Percentiles rank a stretch among this genome's conserved stretches.
These are phyloP conservation scores for Steatornis caripensis DNA, from an alignment of 2,113 vertebrate species.

Conservation along the genomic window DNA sequence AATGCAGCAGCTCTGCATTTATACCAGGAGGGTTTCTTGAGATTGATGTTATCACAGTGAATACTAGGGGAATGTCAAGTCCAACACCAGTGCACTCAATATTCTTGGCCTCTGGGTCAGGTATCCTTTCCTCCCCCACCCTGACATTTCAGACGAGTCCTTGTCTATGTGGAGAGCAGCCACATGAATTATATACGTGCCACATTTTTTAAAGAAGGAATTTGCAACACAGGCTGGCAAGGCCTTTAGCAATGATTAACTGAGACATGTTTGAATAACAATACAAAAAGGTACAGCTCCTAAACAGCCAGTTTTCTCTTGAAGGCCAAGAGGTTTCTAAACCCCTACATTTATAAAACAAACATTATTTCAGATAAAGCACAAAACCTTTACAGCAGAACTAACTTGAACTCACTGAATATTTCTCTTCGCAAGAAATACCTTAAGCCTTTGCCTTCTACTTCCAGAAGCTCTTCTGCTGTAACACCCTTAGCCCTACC, in stretches of 20 bases:
- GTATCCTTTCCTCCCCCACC: background rate
- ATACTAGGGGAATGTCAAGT: conserved; percentile 58
- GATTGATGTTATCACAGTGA: conserved; percentile 56
- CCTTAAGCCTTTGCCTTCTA: background rate
- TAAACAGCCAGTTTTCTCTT: conserved; percentile 8
- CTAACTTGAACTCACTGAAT: conserved; percentile 9
- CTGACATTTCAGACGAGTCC: conserved; percentile 24
- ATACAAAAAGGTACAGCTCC: background rate
- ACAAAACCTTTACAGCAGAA: conserved; percentile 31
- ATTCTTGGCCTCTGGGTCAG: background rate
- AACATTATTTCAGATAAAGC: conserved; percentile 15
- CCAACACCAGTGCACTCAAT: background rate
- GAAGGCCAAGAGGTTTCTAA: conserved; percentile 42
- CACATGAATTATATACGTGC: background rate
- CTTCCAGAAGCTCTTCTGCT: background rate
- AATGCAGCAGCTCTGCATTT: conserved; percentile 30
- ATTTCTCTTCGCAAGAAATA: background rate
- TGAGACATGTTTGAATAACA: conserved; percentile 11
- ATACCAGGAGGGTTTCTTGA: conserved; percentile 30
- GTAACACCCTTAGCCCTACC: background rate
- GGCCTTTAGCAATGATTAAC: conserved; percentile 11
- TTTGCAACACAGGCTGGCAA: background rate
- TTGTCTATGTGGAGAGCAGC: background rate
- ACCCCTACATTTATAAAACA: background rate
- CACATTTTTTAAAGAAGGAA: background rate